Percentiles rank a stretch among this genome's conserved stretches.
Evolutionary conservation across 2,888 invertebrate species (phyloP).

Genomic region (Acholoe squamosa): DNA sequence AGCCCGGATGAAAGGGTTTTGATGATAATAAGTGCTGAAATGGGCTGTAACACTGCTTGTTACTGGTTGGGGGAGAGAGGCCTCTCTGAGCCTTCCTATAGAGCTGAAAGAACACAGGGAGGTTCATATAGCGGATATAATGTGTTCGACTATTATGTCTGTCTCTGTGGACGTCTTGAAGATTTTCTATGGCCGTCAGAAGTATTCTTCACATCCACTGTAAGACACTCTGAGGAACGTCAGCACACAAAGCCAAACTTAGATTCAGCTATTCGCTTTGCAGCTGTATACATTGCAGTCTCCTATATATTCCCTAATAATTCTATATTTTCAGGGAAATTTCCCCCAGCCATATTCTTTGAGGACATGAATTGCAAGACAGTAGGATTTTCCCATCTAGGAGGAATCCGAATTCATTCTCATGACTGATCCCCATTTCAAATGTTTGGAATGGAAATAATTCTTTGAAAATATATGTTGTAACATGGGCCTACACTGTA

Average conservation of each 20-base stretch:
- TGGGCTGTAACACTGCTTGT: conserved; percentile 4
- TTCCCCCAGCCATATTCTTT: too few species aligned
- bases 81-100: not conserved
- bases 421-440: too few species aligned
- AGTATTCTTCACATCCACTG: too few species aligned
- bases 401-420: too few species aligned
- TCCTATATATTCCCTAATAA: too few species aligned
- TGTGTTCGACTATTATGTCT: not conserved
- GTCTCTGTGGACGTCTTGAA: not conserved
- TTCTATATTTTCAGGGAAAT: too few species aligned
- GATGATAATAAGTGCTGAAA: not conserved
- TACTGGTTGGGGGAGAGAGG: not conserved
- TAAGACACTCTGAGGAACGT: too few species aligned
- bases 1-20: not conserved
- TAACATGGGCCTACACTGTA: not conserved
- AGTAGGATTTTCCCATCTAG: too few species aligned
- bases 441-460: not conserved
- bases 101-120: not conserved
- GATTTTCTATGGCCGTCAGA: not conserved
- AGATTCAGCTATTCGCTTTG: too few species aligned
- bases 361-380: too few species aligned
- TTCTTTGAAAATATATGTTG: not conserved
- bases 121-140: not conserved
- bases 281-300: too few species aligned
- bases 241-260: too few species aligned